These are phyloP conservation scores for Columbina picui DNA, from an alignment of 2,113 vertebrate species.

Conservation along the genomic window DNA sequence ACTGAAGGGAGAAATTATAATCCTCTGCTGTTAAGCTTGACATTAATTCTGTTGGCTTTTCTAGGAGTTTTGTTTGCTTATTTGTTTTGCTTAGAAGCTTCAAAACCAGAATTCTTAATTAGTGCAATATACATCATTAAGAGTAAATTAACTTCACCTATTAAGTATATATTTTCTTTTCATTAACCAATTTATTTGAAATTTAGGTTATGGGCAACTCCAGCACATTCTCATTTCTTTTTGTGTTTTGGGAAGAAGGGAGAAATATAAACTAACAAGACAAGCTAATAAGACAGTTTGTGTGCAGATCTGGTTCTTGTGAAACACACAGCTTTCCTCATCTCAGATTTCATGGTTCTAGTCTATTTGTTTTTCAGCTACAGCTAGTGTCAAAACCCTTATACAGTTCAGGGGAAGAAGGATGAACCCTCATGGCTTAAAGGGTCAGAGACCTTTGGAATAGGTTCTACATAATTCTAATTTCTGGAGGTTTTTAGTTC, in stretches of 20 bases:
- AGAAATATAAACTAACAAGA: neutral
- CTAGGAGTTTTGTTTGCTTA: neutral
- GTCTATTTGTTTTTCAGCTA: neutral
- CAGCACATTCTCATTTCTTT: neutral
- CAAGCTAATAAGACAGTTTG: neutral
- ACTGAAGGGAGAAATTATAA: neutral
- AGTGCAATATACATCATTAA: neutral
- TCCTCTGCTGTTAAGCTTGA: neutral
- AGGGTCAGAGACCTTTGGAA: neutral
- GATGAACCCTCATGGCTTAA: neutral
- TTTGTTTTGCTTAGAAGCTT: neutral
- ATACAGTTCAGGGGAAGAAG: neutral
- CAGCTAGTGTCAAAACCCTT: neutral
- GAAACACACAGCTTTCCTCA: neutral
- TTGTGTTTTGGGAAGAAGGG: neutral
- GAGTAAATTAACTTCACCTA: neutral
- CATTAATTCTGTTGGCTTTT: neutral
- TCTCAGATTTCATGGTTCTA: neutral
- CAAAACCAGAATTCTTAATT: neutral
- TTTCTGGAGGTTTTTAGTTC: neutral
- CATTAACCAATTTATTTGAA: neutral
- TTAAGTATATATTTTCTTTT: neutral
- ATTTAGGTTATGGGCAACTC: neutral
- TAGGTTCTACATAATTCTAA: neutral
- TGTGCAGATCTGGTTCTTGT: neutral